Evolutionary conservation across 2,113 vertebrate genomes (phyloP).

Genomic region (Pituophis catenifer): DNA sequence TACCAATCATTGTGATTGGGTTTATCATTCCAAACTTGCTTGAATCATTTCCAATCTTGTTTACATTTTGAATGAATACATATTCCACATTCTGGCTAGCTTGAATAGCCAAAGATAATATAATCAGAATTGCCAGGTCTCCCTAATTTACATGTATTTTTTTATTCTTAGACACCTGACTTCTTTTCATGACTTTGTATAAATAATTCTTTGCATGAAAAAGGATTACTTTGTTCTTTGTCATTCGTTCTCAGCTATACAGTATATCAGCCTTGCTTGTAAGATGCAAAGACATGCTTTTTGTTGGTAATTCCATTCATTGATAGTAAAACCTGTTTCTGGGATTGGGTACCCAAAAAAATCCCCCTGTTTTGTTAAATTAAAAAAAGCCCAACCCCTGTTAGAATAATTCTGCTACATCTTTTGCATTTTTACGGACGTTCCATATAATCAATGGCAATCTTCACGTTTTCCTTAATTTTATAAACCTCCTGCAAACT

Average conservation of each 20-base stretch:
- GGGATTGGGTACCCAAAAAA: background rate
- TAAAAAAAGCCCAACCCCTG: background rate
- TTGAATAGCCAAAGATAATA: background rate
- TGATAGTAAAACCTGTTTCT: background rate
- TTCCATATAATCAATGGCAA: background rate
- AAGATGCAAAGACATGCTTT: background rate
- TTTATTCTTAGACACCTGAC: background rate
- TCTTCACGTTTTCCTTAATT: constrained; percentile 1
- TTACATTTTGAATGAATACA: background rate
- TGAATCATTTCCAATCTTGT: background rate
- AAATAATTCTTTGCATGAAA: background rate
- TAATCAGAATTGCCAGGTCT: background rate
- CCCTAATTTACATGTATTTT: background rate
- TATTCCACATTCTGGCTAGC: background rate
- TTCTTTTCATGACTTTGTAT: background rate
- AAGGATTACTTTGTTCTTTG: background rate
- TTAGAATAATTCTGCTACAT: background rate
- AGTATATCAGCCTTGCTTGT: background rate
- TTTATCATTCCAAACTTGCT: background rate
- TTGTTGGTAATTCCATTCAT: background rate
- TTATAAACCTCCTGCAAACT: constrained; percentile 25
- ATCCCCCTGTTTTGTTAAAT: background rate
- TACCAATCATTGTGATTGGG: background rate
- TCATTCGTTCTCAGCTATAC: background rate
- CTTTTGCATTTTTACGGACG: background rate